phyloP scores from a whole-genome alignment of 2,888 invertebrate genomes.

The Drosophila mercatorum region DNA sequence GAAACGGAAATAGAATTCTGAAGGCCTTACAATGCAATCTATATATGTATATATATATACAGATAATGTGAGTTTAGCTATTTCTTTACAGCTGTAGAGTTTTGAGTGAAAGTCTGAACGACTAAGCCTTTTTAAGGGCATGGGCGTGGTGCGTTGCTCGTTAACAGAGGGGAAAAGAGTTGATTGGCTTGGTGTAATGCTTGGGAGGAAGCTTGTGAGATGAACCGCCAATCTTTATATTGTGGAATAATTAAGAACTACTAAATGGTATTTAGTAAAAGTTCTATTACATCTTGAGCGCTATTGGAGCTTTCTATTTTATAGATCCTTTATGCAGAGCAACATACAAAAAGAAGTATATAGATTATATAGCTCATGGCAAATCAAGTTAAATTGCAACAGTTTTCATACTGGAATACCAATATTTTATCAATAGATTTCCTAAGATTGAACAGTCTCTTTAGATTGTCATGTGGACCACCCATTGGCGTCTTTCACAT shows the following conservation, averaged over 20 bases:
- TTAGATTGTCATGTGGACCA: background rate
- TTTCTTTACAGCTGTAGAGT: conserved; percentile 8
- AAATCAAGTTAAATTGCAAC: background rate
- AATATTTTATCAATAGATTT: background rate
- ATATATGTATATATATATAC: background rate
- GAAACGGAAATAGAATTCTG: conserved; percentile 69
- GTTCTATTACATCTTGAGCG: too few relatives aligned
- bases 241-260: too few relatives aligned
- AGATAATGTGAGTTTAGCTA: background rate
- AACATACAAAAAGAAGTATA: background rate
- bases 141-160: conserved; percentile 13
- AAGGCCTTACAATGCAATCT: conserved; percentile 53
- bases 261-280: too few relatives aligned
- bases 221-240: too few relatives aligned
- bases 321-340: too few relatives aligned
- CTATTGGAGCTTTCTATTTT: too few relatives aligned
- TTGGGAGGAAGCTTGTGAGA: background rate
- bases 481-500: too few relatives aligned
- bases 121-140: conserved; percentile 1
- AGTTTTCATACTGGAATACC: background rate
- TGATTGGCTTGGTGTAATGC: background rate
- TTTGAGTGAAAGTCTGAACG: conserved; percentile 46
- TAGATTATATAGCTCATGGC: background rate
- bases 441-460: background rate
- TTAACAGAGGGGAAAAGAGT: background rate